phyloP scores from a whole-genome alignment of 2,888 invertebrate genomes.

The Tipula unca region DNA sequence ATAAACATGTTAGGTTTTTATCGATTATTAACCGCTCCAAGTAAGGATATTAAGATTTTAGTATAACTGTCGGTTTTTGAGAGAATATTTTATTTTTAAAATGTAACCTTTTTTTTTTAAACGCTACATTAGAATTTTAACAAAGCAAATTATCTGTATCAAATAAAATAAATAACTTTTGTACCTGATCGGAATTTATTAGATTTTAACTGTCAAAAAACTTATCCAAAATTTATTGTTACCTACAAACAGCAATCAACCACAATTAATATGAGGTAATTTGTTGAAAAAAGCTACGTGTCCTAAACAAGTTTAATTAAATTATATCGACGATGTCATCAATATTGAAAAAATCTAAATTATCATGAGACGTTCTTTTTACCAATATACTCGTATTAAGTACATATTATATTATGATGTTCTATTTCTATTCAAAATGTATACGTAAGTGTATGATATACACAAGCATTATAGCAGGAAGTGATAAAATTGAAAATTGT shows the following conservation, averaged over 20 bases:
- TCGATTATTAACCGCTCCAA: too few relatives aligned
- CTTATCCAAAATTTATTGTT: not conserved
- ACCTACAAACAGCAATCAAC: not conserved
- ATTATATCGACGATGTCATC: not conserved
- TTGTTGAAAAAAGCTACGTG: not conserved
- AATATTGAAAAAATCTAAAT: not conserved
- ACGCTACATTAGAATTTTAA: too few relatives aligned
- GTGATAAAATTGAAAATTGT: slow-evolving; percentile 8
- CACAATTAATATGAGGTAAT: not conserved
- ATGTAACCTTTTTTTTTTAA: too few relatives aligned
- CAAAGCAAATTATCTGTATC: too few relatives aligned
- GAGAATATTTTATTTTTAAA: too few relatives aligned
- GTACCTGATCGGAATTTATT: not conserved
- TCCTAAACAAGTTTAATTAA: not conserved
- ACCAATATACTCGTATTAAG: not conserved
- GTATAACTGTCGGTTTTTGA: too few relatives aligned
- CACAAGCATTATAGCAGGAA: not conserved
- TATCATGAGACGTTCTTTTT: not conserved
- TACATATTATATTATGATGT: not conserved
- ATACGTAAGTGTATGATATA: not conserved
- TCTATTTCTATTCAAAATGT: not conserved
- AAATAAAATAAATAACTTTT: not conserved
- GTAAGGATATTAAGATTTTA: too few relatives aligned
- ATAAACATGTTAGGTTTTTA: too few relatives aligned
- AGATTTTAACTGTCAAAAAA: not conserved